Evolutionary conservation across 2,888 invertebrate species (phyloP).

Genomic region (Altica lythri): DNA sequence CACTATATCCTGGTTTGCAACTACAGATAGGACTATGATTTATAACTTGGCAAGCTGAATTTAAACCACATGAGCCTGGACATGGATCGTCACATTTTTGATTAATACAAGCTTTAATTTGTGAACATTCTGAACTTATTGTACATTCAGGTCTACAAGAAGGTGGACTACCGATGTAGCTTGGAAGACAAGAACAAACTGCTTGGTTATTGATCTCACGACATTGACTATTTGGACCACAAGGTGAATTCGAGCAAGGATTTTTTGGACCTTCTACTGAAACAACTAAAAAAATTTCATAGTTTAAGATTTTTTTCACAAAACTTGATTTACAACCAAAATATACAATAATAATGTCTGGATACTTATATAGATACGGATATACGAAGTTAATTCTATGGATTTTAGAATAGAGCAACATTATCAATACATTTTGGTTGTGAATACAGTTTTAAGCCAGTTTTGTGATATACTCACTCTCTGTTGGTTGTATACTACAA

Average conservation of each 20-base stretch:
- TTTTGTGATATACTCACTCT: no score
- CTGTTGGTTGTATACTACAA: slow-evolving; percentile 48
- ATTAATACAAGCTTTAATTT: slow-evolving; percentile 75
- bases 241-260: slow-evolving; percentile 63
- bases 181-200: slow-evolving; percentile 56
- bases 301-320: no score
- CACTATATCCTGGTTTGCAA: slow-evolving; percentile 62
- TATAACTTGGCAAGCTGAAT: slow-evolving; percentile 77
- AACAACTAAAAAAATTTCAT: no score
- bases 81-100: slow-evolving; percentile 87
- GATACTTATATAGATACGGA: no score
- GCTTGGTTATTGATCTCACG: slow-evolving; percentile 65
- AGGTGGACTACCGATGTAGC: slow-evolving; percentile 62
- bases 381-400: no score
- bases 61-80: slow-evolving; percentile 77
- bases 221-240: slow-evolving; percentile 75
- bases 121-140: slow-evolving; percentile 76
- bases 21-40: slow-evolving; percentile 71
- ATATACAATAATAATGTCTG: no score
- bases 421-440: no score
- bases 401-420: no score
- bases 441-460: no score
- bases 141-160: slow-evolving; percentile 83
- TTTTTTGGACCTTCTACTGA: slow-evolving; percentile 40
- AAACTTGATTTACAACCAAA: no score